These are phyloP conservation scores for Haemorhous mexicanus DNA, from an alignment of 2,113 vertebrate species.

Conservation along the genomic window DNA sequence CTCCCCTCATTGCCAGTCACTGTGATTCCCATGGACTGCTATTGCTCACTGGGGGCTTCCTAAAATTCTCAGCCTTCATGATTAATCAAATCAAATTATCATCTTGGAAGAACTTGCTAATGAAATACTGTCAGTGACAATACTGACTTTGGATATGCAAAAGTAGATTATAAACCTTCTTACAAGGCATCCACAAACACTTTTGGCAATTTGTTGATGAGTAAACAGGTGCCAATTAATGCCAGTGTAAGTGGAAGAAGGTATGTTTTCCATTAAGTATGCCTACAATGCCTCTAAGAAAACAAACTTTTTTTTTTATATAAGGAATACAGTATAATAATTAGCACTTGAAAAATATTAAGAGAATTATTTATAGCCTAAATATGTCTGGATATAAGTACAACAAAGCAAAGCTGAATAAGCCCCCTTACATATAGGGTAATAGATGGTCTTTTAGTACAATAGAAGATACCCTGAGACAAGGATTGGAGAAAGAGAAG, in stretches of 20 bases:
- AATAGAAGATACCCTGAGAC: background rate
- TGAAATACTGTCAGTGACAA: background rate
- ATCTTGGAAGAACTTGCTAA: slow-evolving; percentile 18
- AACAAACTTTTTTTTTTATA: background rate
- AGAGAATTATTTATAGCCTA: background rate
- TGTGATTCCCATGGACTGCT: background rate
- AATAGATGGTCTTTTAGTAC: background rate
- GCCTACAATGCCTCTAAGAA: background rate
- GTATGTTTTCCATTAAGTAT: background rate
- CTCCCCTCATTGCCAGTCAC: background rate
- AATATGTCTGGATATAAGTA: background rate
- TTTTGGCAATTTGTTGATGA: background rate
- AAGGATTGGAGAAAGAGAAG: background rate
- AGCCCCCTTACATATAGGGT: accelerated
- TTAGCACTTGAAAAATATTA: background rate
- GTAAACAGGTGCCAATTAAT: background rate
- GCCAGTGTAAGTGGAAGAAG: background rate
- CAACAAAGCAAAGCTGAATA: background rate
- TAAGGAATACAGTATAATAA: background rate
- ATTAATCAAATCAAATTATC: slow-evolving; percentile 27
- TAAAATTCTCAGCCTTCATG: slow-evolving; percentile 9
- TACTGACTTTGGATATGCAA: background rate
- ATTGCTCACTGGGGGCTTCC: background rate
- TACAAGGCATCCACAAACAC: background rate
- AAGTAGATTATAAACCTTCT: background rate